Base-by-base conservation (phyloP, 2,797 vertebrate genomes). In the Paratrypauchen microcephalus region DNA sequence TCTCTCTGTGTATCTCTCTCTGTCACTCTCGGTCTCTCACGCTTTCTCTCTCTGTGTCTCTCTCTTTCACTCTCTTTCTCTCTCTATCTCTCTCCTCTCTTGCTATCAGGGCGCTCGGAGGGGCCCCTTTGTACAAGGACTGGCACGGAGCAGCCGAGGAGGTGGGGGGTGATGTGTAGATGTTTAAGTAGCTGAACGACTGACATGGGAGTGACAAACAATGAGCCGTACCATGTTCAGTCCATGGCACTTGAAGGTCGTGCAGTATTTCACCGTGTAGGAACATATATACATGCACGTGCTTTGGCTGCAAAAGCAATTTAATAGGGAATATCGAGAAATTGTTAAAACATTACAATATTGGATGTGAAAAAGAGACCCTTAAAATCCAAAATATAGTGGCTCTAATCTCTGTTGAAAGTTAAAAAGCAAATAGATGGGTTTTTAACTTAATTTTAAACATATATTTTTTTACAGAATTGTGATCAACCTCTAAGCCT, bases 61-160 rank as follows among this genome's bases (percentile, higher is more conserved):
- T 50, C 50, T 52, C 13, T 16, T 15, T 21, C 5, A 1, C 48
- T 6, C 19, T 54, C 50, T 81, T 2, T 39, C 12, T 62, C 36
- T 62, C 32, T 21, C 24, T 16, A 0, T 78, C 77, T 76, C 55
- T 66, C 55, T 81, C 81, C 12, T 45, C 7, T 62, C 69, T 65
- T 65, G 85, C 82, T 83, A 78, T 83, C 81, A 83, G 78, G 71
- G 73, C n/a, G 32, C 85, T 77, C 83, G 83, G 78, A 73, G 45
- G 82, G 85, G 78, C 57, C 69, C 71, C 81, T 78, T 82, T 13
- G 54, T 70, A 70, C 47, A 26, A 9, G 7, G 81, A 68, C 87
- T 36, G 70, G 83, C 54, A 16, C 80, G 80, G 69, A 80, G 74
- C 81, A 78, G 81, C 79, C 75, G 63, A 61, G 7, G 32, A 9